Percentiles rank a stretch among this genome's conserved stretches.
These are phyloP conservation scores for Plectropomus leopardus DNA, from an alignment of 2,113 vertebrate genomes.

Conservation along the genomic window DNA sequence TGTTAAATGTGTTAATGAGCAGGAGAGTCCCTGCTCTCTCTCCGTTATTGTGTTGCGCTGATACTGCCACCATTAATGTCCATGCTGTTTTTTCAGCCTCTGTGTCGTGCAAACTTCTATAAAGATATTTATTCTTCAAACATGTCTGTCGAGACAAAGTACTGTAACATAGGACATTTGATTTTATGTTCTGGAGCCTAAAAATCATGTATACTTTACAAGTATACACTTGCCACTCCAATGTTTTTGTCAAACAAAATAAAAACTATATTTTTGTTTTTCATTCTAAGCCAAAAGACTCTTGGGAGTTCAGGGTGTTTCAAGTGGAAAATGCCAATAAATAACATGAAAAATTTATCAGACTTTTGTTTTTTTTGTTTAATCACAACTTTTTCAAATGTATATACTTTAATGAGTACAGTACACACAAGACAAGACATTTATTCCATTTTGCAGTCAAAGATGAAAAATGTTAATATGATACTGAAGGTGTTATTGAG, in stretches of 20 bases:
- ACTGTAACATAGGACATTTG: constrained; percentile 73
- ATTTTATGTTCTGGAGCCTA: constrained; percentile 73
- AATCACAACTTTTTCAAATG: not conserved
- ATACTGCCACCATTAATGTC: constrained; percentile 52
- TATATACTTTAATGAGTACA: not conserved
- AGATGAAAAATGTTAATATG: not conserved
- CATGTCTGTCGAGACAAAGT: constrained; percentile 70
- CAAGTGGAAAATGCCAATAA: constrained; percentile 82
- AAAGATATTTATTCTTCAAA: constrained; percentile 77
- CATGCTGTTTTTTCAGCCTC: constrained; percentile 52
- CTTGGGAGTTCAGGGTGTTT: constrained; percentile 77
- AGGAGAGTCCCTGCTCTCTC: constrained; percentile 5
- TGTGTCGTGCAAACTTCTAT: constrained; percentile 72
- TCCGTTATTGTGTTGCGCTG: constrained; percentile 17
- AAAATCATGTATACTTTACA: constrained; percentile 73
- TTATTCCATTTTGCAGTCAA: constrained; percentile 15
- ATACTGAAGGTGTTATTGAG: not conserved
- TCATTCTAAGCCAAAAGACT: constrained; percentile 79
- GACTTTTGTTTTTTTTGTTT: not conserved
- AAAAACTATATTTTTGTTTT: constrained; percentile 62
- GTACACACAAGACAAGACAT: not conserved
- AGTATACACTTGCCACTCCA: constrained; percentile 73
- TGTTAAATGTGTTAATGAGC: constrained; percentile 49
- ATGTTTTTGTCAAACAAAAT: constrained; percentile 63
- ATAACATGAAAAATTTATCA: constrained; percentile 67